These are phyloP conservation scores for Liolophura sinensis DNA, from an alignment of 1,140 invertebrate genomes.

Conservation along the genomic window DNA sequence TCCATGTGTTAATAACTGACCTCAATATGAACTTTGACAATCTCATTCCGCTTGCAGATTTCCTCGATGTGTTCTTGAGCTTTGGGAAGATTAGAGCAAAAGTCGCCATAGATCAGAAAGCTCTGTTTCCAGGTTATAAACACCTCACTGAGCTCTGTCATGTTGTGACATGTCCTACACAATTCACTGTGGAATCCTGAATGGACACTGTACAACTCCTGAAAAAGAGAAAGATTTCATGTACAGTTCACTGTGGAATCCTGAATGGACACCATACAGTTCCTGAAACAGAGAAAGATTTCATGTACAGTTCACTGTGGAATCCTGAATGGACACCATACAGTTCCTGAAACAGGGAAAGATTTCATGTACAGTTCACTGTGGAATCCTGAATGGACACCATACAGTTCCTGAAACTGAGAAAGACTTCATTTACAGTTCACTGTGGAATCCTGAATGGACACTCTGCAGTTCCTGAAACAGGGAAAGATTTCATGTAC, in stretches of 20 bases:
- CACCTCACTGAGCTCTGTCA: conserved; percentile 49
- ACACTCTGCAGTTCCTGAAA: not conserved
- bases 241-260: conserved; percentile 3
- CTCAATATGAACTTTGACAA: conserved; percentile 64
- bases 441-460: not conserved
- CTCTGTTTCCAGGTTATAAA: conserved; percentile 89
- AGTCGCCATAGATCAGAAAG: conserved; percentile 92
- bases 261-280: conserved; percentile 70
- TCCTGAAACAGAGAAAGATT: conserved; percentile 64
- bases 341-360: conserved; percentile 53
- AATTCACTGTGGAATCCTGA: conserved; percentile 80
- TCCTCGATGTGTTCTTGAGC: conserved; percentile 81
- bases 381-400: conserved; percentile 84
- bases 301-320: not conserved
- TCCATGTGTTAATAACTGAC: conserved; percentile 39
- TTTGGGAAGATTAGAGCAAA: conserved; percentile 87
- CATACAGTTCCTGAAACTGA: conserved; percentile 73
- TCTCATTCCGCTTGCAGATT: conserved; percentile 68
- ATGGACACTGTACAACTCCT: conserved; percentile 88
- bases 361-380: conserved; percentile 76
- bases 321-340: no score
- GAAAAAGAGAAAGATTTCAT: conserved; percentile 32
- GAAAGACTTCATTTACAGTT: conserved; percentile 12
- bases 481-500: not conserved
- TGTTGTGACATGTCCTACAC: conserved; percentile 67